These are phyloP conservation scores for Megathymus violae DNA, from an alignment of 1,140 invertebrate species.

Conservation along the genomic window DNA sequence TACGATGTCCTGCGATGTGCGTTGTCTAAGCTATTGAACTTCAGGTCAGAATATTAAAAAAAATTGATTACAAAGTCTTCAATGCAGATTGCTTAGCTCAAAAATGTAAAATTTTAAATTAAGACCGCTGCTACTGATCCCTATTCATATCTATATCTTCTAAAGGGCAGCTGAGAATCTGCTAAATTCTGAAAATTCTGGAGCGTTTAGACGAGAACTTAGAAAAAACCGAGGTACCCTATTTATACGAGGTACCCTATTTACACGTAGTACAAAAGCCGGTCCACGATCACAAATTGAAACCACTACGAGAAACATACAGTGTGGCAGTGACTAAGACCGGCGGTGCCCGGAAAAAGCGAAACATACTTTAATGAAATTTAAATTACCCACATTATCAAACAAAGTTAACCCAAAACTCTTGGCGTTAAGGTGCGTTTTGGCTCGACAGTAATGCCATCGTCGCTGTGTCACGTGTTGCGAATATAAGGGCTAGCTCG, in stretches of 20 bases:
- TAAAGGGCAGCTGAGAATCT: too few species aligned
- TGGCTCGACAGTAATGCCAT: background rate
- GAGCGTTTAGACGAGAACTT: too few species aligned
- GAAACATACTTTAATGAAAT: slow-evolving; percentile 33
- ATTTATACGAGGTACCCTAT: too few species aligned
- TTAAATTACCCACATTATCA: slow-evolving; percentile 17
- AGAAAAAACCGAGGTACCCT: too few species aligned
- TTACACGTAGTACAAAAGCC: too few species aligned
- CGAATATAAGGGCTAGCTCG: slow-evolving; percentile 4
- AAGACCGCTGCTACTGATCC: too few species aligned
- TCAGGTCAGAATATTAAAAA: background rate
- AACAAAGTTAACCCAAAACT: slow-evolving; percentile 15
- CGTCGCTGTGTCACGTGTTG: background rate
- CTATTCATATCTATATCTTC: too few species aligned
- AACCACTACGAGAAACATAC: slow-evolving; percentile 1
- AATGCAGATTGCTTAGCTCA: background rate
- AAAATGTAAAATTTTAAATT: too few species aligned
- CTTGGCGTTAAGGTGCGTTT: background rate
- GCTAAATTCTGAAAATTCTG: too few species aligned
- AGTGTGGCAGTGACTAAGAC: slow-evolving; percentile 33
- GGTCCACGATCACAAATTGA: too few species aligned
- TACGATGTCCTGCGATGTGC: slow-evolving; percentile 38
- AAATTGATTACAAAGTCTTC: background rate
- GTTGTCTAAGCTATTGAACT: slow-evolving; percentile 6
- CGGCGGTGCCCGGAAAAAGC: slow-evolving; percentile 39